A percentile compares a stretch with the other conserved stretches of the same genome.
phyloP scores from a whole-genome alignment of 2,113 vertebrate species.

The Taurulus bubalis region DNA sequence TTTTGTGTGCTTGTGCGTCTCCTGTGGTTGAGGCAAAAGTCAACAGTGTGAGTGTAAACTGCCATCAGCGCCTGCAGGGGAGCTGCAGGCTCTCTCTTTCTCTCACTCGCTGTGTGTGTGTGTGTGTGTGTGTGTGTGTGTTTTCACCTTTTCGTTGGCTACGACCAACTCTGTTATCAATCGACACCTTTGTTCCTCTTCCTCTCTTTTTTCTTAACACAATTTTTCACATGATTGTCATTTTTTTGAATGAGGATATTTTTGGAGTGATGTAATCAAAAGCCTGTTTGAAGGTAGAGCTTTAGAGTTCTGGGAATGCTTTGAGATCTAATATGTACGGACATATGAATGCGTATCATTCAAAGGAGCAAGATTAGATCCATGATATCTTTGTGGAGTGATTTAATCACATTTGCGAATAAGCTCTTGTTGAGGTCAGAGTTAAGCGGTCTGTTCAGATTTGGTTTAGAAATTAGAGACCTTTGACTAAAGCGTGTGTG shows the following conservation, averaged over 20 bases:
- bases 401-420: slow-evolving; percentile 3
- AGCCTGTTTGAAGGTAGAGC: not conserved
- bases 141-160: too few relatives aligned
- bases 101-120: too few relatives aligned
- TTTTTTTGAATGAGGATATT: not conserved
- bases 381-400: not conserved
- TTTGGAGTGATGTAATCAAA: not conserved
- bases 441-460: not conserved
- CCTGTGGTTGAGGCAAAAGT: slow-evolving; percentile 1
- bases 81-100: slow-evolving; percentile 15
- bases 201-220: slow-evolving; percentile 12
- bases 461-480: slow-evolving; percentile 10
- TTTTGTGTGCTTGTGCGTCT: slow-evolving; percentile 13
- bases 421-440: not conserved
- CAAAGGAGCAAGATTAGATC: not conserved
- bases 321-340: not conserved
- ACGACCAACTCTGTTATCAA: slow-evolving; percentile 14
- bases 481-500: not conserved
- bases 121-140: too few relatives aligned
- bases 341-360: not conserved
- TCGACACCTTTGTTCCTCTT: slow-evolving; percentile 9
- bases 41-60: slow-evolving; percentile 10
- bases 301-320: not conserved
- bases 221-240: too few relatives aligned
- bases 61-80: slow-evolving; percentile 30